Percentiles rank a stretch among this genome's conserved stretches.
Evolutionary conservation across 2,888 invertebrate genomes (phyloP).

Genomic region (Unio pictorum): DNA sequence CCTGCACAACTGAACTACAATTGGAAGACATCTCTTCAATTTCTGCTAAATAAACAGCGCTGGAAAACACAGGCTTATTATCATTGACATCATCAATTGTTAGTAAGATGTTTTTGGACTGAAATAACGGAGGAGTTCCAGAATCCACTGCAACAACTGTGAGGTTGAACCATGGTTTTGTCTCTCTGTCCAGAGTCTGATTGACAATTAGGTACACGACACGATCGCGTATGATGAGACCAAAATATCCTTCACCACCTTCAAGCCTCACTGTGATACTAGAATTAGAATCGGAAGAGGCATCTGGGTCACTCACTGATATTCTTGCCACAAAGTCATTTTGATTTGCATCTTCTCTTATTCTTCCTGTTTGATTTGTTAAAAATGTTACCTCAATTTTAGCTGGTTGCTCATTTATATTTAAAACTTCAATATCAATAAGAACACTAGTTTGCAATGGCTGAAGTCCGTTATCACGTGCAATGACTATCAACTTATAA

Average conservation of each 20-base stretch:
- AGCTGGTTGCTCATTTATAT: slow-evolving; percentile 80
- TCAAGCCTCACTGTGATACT: slow-evolving; percentile 88
- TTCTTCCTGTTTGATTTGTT: slow-evolving; percentile 81
- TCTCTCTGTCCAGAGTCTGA: slow-evolving; percentile 91
- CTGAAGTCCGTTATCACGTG: slow-evolving; percentile 92
- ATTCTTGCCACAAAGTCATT: slow-evolving; percentile 96
- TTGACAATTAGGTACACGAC: slow-evolving; percentile 93
- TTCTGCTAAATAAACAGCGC: slow-evolving; percentile 86
- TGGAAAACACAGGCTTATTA: slow-evolving; percentile 95
- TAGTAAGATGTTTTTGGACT: slow-evolving; percentile 88
- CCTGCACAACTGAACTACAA: slow-evolving; percentile 80
- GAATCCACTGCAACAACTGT: slow-evolving; percentile 95
- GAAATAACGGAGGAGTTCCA: slow-evolving; percentile 93
- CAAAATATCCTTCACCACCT: slow-evolving; percentile 93
- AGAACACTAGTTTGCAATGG: slow-evolving; percentile 79
- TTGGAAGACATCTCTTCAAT: slow-evolving; percentile 94
- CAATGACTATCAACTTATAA: slow-evolving; percentile 94
- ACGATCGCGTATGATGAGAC: slow-evolving; percentile 90
- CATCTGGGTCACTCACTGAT: slow-evolving; percentile 95
- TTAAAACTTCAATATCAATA: slow-evolving; percentile 58
- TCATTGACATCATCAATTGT: slow-evolving; percentile 96
- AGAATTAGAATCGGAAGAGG: slow-evolving; percentile 41
- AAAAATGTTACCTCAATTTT: slow-evolving; percentile 93
- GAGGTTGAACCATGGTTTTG: slow-evolving; percentile 86
- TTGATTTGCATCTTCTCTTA: slow-evolving; percentile 91